Evolutionary conservation across 2,888 invertebrate species (phyloP), one percentile per base, ranked within the genome.

Genomic region (Beris chalybata): DNA sequence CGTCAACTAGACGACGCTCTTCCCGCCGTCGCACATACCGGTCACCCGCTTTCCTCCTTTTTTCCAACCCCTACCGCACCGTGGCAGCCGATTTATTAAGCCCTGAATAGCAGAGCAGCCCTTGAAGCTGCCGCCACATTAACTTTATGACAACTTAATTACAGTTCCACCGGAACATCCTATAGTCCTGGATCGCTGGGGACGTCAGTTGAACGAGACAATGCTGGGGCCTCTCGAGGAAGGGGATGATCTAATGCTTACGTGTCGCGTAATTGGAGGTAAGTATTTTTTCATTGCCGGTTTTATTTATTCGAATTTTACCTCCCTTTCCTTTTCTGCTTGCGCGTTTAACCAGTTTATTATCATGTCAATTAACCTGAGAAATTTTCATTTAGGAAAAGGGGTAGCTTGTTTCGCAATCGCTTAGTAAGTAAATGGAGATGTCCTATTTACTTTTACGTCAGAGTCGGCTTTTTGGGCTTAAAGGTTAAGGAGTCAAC

Each of bases 111-210:
- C 61, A 61, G 44, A 61, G 38, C 52, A 52, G 38, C 61, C 22
- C 45, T 38, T 38, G 38, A 38, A 38, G 38, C 43, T 59, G 48
- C 47, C 58, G 47, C 52, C 61, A 61, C 61, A 61, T 61, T 61
- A 61, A 61, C 61, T 61, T 61, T 61, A 61, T 61, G 61, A 61
- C 61, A 61, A 61, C 61, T 61, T 69, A 53, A 59, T 64, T 64
- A 4, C 86, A 92, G 92, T 92, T 73, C 91, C 91, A 58, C 92
- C 92, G 0, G 90, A 91, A 76, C 87, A 87, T 75, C 90, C 91
- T 22, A 87, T 88, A 71, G 89, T 92, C 73, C 84, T 91, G 74
- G 90, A 92, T 80, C 85, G 88, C 69, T 88, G 87, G 85, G 91
- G 91, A 32, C 85, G 89, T 71, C 86, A 88, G 76, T 84, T 91